Percentiles rank a stretch among this genome's conserved stretches.
Conservation (phyloP, 2,113 vertebrate genomes). For the Halcyon malimbica region DNA sequence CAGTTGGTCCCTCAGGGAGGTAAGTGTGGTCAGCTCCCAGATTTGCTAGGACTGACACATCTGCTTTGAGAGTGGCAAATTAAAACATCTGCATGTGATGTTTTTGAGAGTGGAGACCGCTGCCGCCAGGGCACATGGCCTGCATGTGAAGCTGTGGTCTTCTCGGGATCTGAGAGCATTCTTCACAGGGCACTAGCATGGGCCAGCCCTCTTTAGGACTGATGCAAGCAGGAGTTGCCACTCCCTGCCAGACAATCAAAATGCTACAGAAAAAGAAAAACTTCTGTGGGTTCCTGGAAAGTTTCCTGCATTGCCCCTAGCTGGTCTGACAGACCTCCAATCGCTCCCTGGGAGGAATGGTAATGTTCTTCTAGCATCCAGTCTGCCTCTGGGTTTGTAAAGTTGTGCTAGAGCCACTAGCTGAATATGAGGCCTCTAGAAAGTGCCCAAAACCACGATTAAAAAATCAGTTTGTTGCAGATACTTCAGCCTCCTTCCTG, state of each 20-base stretch:
- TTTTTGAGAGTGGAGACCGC: neutral
- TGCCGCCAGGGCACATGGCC: constrained; percentile 59
- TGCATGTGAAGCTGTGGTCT: constrained; percentile 48
- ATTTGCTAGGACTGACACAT: constrained; percentile 42
- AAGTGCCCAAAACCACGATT: neutral
- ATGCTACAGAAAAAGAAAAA: constrained; percentile 45
- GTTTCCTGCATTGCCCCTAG: constrained; percentile 38
- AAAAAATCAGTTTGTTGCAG: neutral
- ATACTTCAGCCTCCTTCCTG: neutral
- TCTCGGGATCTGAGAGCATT: constrained; percentile 9
- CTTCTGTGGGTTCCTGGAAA: constrained; percentile 58
- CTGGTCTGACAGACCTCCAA: constrained; percentile 25
- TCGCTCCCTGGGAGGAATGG: neutral
- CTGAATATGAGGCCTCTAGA: neutral
- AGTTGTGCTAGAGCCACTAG: neutral
- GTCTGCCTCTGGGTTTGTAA: neutral
- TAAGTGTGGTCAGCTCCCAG: constrained; percentile 30
- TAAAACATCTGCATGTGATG: constrained; percentile 22
- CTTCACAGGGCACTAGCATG: constrained; percentile 22
- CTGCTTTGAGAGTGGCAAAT: constrained; percentile 64
- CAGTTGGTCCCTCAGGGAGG: neutral
- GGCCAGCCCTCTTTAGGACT: constrained; percentile 42
- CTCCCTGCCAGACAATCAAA: constrained; percentile 52
- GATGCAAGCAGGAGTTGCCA: constrained; percentile 52
- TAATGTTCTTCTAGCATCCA: neutral